phyloP scores from a whole-genome alignment of 2,797 vertebrate species.

The Artibeus jamaicensis region DNA sequence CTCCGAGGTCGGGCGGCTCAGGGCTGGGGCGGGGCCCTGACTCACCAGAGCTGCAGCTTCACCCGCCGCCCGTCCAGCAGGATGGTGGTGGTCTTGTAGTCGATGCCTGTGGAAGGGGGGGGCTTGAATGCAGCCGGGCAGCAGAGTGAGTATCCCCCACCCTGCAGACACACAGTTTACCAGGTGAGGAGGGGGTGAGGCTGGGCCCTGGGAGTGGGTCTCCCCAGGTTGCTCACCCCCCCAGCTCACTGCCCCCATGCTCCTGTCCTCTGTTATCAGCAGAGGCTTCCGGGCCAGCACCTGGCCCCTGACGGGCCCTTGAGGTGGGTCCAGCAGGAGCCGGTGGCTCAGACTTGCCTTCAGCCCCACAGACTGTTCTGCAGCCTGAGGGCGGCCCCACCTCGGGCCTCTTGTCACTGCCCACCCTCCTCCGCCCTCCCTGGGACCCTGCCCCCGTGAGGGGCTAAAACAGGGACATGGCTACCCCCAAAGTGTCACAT shows the following conservation, averaged over 20 bases:
- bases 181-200: not conserved
- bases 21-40: not conserved
- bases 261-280: not conserved
- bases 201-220: not conserved
- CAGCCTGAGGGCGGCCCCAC: not conserved
- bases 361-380: not conserved
- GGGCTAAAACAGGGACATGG: not conserved
- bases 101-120: constrained; percentile 83
- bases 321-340: not conserved
- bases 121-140: not conserved
- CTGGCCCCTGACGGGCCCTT: not conserved
- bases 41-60: constrained; percentile 91
- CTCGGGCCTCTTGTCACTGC: not conserved
- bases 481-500: no score
- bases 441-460: accelerated
- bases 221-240: accelerated
- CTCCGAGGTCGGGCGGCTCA: not conserved
- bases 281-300: not conserved
- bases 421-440: accelerated
- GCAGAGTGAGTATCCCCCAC: not conserved
- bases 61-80: constrained; percentile 90
- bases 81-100: constrained; percentile 92
- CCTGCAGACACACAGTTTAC: no score
- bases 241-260: not conserved
- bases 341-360: no score